These are phyloP conservation scores for Vanessa tameamea DNA, from an alignment of 1,140 invertebrate genomes.

Conservation along the genomic window DNA sequence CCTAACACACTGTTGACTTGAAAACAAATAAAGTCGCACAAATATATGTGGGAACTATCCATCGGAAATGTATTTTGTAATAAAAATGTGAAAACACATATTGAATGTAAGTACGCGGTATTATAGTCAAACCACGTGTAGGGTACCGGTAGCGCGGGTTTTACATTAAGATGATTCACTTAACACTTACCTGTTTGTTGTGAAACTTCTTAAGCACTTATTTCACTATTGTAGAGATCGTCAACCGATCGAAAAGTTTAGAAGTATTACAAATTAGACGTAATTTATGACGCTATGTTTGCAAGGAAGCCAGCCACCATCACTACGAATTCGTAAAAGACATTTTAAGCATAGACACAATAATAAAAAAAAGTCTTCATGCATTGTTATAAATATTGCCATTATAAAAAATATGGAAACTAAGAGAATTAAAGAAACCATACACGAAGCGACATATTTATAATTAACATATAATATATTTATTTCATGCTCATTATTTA, in stretches of 20 bases:
- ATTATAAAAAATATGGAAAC: slow-evolving; percentile 13
- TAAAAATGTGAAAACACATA: slow-evolving; percentile 58
- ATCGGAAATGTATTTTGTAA: slow-evolving; percentile 40
- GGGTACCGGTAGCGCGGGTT: slow-evolving; percentile 74
- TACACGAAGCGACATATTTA: neutral
- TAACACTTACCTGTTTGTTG: slow-evolving; percentile 73
- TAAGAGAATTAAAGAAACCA: neutral
- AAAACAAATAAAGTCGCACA: slow-evolving; percentile 37
- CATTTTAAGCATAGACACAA: slow-evolving; percentile 76
- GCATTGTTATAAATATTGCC: slow-evolving; percentile 15
- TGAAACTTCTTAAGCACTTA: slow-evolving; percentile 76
- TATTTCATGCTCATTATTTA: neutral
- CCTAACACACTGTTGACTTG: slow-evolving; percentile 27
- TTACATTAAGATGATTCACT: slow-evolving; percentile 58
- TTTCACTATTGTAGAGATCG: slow-evolving; percentile 70
- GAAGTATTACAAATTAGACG: slow-evolving; percentile 66
- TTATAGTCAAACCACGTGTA: slow-evolving; percentile 74
- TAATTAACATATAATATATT: neutral
- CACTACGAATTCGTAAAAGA: slow-evolving; percentile 81
- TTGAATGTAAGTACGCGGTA: slow-evolving; percentile 63
- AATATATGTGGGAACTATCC: slow-evolving; percentile 34
- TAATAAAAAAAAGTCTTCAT: slow-evolving; percentile 56
- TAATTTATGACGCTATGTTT: slow-evolving; percentile 78
- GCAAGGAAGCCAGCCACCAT: slow-evolving; percentile 81
- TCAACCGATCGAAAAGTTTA: slow-evolving; percentile 59